A percentile compares a stretch with the other conserved stretches of the same genome.
These are phyloP conservation scores for Pterostichus niger DNA, from an alignment of 2,888 invertebrate species.

Conservation along the genomic window DNA sequence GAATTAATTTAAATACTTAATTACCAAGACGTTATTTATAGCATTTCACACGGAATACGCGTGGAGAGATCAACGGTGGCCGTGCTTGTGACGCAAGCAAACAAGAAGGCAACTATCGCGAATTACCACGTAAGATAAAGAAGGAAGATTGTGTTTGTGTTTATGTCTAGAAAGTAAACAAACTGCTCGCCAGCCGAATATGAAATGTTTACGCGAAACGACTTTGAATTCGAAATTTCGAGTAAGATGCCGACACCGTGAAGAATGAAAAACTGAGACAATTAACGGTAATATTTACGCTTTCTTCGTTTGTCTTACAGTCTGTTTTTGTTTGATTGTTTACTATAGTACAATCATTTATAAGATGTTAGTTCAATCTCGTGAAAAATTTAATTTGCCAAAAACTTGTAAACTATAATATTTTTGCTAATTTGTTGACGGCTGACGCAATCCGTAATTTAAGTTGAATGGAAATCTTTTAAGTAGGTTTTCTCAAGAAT, in stretches of 20 bases:
- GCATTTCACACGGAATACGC: conserved; percentile 39
- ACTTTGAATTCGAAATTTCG: conserved; percentile 32
- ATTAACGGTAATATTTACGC: conserved; percentile 45
- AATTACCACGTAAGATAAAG: background rate
- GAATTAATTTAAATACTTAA: conserved; percentile 55
- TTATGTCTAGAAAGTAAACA: conserved; percentile 53
- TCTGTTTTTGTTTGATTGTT: background rate
- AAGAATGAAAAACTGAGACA: conserved; percentile 46
- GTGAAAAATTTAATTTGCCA: no score
- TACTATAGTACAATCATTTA: no score
- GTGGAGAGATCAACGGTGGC: conserved; percentile 30
- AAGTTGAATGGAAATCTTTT: no score
- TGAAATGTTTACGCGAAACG: conserved; percentile 39
- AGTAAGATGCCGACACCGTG: background rate
- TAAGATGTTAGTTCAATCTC: no score
- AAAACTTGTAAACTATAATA: no score
- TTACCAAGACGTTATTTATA: conserved; percentile 51
- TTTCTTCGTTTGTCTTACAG: conserved; percentile 44
- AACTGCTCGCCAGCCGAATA: conserved; percentile 18
- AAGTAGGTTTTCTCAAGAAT: no score
- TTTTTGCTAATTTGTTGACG: no score
- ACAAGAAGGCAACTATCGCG: conserved; percentile 3
- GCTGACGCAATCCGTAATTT: no score
- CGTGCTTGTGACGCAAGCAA: conserved; percentile 27
- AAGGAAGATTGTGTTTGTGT: conserved; percentile 16